These are phyloP conservation scores for Hylia prasina DNA, from an alignment of 2,113 vertebrate genomes.

Conservation along the genomic window DNA sequence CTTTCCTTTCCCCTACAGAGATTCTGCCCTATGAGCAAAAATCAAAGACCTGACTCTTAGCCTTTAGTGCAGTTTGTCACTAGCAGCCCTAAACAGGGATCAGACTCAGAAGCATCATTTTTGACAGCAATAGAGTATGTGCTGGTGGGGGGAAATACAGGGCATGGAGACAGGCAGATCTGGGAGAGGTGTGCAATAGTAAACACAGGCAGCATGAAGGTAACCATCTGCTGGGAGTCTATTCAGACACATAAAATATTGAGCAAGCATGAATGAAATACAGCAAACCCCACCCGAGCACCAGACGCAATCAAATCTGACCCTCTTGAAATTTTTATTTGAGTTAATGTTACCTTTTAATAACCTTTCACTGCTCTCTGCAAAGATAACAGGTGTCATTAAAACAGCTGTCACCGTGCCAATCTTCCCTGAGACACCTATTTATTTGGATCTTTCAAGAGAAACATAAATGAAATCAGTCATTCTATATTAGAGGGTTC, in stretches of 20 bases:
- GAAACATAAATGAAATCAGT: conserved; percentile 64
- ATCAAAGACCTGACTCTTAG: background rate
- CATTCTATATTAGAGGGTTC: conserved; percentile 42
- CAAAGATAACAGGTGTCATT: conserved; percentile 49
- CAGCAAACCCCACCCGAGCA: background rate
- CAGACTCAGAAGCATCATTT: background rate
- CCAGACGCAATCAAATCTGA: background rate
- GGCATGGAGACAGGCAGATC: background rate
- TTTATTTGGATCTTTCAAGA: conserved; percentile 60
- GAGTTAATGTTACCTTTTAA: conserved; percentile 40
- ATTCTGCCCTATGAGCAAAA: background rate
- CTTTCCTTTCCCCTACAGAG: background rate
- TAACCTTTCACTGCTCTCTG: conserved; percentile 40
- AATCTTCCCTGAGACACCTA: conserved; percentile 52
- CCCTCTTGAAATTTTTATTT: conserved; percentile 27
- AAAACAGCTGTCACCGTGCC: conserved; percentile 30
- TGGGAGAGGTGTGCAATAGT: background rate
- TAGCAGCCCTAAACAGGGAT: background rate
- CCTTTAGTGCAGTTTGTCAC: background rate
- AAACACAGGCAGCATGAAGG: conserved; percentile 15
- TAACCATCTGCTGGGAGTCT: conserved; percentile 9
- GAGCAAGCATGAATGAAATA: background rate
- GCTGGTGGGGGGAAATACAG: background rate
- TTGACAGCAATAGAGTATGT: background rate
- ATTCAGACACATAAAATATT: background rate